phyloP scores from a whole-genome alignment of 1,140 invertebrate species.

The Phymorhynchus buccinoides region DNA sequence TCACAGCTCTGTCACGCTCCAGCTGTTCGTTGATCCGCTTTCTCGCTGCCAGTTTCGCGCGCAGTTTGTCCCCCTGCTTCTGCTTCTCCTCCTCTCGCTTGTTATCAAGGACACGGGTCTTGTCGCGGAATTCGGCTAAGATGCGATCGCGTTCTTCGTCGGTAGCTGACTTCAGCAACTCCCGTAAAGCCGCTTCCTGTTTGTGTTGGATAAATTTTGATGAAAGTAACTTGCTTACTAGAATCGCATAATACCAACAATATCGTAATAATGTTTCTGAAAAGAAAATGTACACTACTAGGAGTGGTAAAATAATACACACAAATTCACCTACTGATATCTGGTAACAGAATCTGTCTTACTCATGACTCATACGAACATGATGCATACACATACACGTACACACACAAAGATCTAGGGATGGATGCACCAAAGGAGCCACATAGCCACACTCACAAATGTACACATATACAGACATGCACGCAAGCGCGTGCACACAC shows the following conservation, averaged over 20 bases:
- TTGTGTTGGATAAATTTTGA: neutral
- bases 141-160: constrained; percentile 62
- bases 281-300: too few relatives aligned
- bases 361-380: too few relatives aligned
- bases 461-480: neutral
- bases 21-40: constrained; percentile 68
- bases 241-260: too few relatives aligned
- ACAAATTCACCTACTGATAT: too few relatives aligned
- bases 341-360: too few relatives aligned
- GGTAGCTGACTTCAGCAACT: constrained; percentile 53
- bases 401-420: too few relatives aligned
- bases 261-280: too few relatives aligned
- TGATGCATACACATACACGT: too few relatives aligned
- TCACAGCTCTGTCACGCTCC: constrained; percentile 64
- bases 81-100: constrained; percentile 50
- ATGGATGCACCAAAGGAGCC: too few relatives aligned
- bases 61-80: constrained; percentile 61
- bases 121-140: constrained; percentile 56
- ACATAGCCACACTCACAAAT: neutral
- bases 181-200: constrained; percentile 55
- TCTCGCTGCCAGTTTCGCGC: constrained; percentile 66
- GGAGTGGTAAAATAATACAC: too few relatives aligned
- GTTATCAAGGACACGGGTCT: constrained; percentile 50
- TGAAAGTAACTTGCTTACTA: too few relatives aligned
- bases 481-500: neutral